A percentile compares a stretch with the other conserved stretches of the same genome.
Conservation (phyloP, 1,140 invertebrate species). For the Drosophila lowei region DNA sequence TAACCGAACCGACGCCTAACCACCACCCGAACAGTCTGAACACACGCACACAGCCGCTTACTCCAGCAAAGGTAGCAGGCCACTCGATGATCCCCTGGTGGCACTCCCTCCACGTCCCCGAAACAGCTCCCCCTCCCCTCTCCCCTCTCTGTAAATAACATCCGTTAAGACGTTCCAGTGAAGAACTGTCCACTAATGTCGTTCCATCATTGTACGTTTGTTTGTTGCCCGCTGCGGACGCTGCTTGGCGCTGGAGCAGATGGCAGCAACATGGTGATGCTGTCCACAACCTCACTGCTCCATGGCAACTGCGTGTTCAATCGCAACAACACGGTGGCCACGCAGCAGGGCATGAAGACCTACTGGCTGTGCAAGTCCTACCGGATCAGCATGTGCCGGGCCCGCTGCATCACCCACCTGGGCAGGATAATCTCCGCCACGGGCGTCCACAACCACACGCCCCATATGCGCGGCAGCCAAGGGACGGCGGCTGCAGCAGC, state of each 20-base stretch:
- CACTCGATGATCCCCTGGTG: conserved; percentile 15
- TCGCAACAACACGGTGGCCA: conserved; percentile 83
- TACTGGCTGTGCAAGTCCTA: conserved; percentile 83
- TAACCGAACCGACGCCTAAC: no score
- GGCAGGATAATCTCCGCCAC: conserved; percentile 82
- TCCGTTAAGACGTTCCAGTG: conserved; percentile 40
- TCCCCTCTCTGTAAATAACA: conserved; percentile 65
- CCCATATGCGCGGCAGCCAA: conserved; percentile 74
- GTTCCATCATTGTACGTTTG: conserved; percentile 75
- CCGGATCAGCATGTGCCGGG: conserved; percentile 83
- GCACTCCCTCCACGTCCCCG: neutral
- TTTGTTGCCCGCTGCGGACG: conserved; percentile 42
- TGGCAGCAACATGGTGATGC: conserved; percentile 82
- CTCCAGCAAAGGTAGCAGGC: conserved; percentile 1
- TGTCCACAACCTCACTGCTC: conserved; percentile 82
- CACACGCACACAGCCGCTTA: neutral
- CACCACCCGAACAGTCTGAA: no score
- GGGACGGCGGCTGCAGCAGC: conserved; percentile 6
- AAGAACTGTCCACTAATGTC: conserved; percentile 64
- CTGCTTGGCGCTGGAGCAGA: conserved; percentile 45
- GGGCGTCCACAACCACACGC: conserved; percentile 81
- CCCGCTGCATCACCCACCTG: conserved; percentile 82
- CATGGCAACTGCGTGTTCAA: conserved; percentile 83
- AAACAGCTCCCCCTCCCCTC: conserved; percentile 14
- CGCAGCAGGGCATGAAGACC: conserved; percentile 83